Evolutionary conservation across 1,140 invertebrate species (phyloP).

Genomic region (Bombus picipes): DNA sequence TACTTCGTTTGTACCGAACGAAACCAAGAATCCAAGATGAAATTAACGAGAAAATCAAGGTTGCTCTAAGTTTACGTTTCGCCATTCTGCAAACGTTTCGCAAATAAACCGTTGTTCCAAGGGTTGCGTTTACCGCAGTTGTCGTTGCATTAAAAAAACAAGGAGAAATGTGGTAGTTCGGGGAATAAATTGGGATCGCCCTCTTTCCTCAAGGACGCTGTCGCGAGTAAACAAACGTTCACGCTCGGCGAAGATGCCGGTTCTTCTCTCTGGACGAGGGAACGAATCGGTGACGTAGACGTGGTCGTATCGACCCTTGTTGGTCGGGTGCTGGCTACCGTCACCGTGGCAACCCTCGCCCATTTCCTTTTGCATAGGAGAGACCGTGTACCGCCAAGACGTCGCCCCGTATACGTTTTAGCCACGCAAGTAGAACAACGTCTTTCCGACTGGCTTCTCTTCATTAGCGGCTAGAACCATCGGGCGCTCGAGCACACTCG

Average conservation of each 20-base stretch:
- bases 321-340: constrained; percentile 56
- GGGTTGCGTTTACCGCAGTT: neutral
- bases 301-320: constrained; percentile 70
- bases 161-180: neutral
- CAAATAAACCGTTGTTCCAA: neutral
- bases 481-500: constrained; percentile 33
- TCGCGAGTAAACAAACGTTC: constrained; percentile 13
- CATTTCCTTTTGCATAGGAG: constrained; percentile 67
- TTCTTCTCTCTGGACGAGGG: constrained; percentile 18
- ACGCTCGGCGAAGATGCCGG: neutral
- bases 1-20: neutral
- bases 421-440: constrained; percentile 1
- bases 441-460: constrained; percentile 30
- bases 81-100: neutral
- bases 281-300: constrained; percentile 67
- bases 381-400: constrained; percentile 17
- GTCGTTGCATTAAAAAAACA: neutral
- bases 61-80: neutral
- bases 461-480: constrained; percentile 47
- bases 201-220: neutral
- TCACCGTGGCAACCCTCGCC: constrained; percentile 72
- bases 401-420: constrained; percentile 21
- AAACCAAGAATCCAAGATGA: neutral
- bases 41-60: neutral
- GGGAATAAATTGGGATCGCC: neutral